Evolutionary conservation across 2,113 vertebrate genomes (phyloP).

Genomic region (Scolopax mira): DNA sequence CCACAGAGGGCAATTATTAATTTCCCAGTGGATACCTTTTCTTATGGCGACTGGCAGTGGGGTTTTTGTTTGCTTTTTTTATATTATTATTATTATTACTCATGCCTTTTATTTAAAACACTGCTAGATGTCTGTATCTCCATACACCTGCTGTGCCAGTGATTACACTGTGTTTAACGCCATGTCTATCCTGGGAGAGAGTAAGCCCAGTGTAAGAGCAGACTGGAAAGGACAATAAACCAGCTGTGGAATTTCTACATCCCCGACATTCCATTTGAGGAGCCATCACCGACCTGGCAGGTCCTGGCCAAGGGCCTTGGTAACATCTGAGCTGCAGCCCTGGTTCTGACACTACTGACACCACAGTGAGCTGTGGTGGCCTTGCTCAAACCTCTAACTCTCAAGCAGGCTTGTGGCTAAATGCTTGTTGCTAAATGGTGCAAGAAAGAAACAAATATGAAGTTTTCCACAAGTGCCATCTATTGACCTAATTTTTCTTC

Average conservation of each 20-base stretch:
- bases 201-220: neutral
- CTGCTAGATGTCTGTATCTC: neutral
- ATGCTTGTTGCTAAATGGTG: neutral
- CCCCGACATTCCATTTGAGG: neutral
- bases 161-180: neutral
- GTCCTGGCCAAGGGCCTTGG: neutral
- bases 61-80: neutral
- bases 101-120: constrained; percentile 19
- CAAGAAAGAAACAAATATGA: neutral
- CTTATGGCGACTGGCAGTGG: constrained; percentile 2
- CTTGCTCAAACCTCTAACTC: neutral
- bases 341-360: neutral
- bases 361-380: neutral
- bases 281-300: neutral
- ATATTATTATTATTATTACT: neutral
- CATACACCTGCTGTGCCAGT: constrained; percentile 11
- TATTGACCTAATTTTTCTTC: neutral
- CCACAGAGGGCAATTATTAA: constrained; percentile 35
- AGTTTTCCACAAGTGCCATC: neutral
- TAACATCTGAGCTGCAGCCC: neutral
- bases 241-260: neutral
- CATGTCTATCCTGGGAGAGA: neutral
- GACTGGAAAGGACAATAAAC: neutral
- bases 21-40: constrained; percentile 23
- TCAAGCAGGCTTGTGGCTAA: neutral